These are phyloP conservation scores for Acromyrmex charruanus DNA, from an alignment of 1,140 invertebrate genomes.

Conservation along the genomic window DNA sequence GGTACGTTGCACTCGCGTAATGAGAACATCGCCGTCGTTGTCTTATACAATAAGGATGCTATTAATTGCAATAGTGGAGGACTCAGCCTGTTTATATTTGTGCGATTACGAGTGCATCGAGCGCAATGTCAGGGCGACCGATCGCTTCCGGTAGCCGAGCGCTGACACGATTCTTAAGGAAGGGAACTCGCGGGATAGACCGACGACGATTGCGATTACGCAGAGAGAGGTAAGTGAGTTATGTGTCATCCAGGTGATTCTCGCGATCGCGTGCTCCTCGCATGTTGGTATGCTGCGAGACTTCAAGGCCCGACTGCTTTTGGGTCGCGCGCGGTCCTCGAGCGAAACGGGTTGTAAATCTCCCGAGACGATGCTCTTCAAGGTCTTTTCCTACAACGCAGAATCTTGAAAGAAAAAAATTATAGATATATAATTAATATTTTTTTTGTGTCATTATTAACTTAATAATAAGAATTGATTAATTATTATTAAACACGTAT, in stretches of 20 bases:
- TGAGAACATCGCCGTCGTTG: not conserved
- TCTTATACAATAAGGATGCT: not conserved
- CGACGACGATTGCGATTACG: not conserved
- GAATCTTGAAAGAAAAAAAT: not conserved
- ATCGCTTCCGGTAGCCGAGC: conserved; percentile 56
- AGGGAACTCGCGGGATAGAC: not conserved
- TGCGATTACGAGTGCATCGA: conserved; percentile 5
- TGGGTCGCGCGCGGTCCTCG: conserved; percentile 13
- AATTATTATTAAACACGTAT: not conserved
- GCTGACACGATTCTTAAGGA: not conserved
- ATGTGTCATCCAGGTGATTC: conserved; percentile 17
- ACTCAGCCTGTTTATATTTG: not conserved
- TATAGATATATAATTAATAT: not conserved
- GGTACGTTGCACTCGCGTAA: conserved; percentile 36
- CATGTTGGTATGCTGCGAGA: not conserved
- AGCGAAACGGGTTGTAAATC: conserved; percentile 6
- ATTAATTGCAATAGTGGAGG: not conserved
- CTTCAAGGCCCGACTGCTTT: conserved; percentile 19
- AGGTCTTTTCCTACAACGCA: not conserved
- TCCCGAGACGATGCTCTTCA: not conserved
- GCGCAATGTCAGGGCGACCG: conserved; percentile 42
- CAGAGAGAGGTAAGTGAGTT: conserved; percentile 17
- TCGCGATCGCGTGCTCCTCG: conserved; percentile 11
- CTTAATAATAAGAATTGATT: not conserved
- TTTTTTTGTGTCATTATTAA: too few relatives aligned